Conservation (phyloP, 1,140 invertebrate genomes). For the Papilio polytes region DNA sequence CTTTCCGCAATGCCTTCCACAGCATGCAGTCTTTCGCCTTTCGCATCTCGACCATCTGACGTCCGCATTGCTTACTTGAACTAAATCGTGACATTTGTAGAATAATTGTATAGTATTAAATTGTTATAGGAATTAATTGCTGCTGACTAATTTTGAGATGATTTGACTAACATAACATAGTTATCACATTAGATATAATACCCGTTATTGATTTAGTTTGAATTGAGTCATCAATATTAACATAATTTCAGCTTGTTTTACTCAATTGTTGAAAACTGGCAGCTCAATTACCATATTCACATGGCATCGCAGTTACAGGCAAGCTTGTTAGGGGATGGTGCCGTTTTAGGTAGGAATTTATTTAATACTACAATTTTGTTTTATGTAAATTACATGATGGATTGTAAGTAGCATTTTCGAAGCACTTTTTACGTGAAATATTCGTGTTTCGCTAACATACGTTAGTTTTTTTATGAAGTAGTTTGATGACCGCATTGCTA, state of each 20-base stretch:
- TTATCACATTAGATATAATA: slow-evolving; percentile 7
- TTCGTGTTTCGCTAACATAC: slow-evolving; percentile 4
- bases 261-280: slow-evolving; percentile 5
- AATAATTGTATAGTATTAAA: neutral
- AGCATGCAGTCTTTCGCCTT: too few relatives aligned
- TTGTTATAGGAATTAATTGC: neutral
- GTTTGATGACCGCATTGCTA: neutral
- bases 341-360: neutral
- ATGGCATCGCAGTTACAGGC: neutral
- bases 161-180: neutral
- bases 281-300: slow-evolving; percentile 17
- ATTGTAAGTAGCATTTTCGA: neutral
- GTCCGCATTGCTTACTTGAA: too few relatives aligned
- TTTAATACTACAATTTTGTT: neutral
- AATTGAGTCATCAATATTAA: slow-evolving; percentile 13
- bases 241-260: slow-evolving; percentile 21
- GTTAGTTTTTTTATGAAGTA: slow-evolving; percentile 6
- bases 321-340: slow-evolving; percentile 1
- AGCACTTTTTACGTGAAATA: neutral
- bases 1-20: too few relatives aligned
- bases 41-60: too few relatives aligned
- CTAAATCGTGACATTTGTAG: neutral
- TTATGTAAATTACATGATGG: slow-evolving; percentile 13
- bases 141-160: neutral
- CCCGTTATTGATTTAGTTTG: slow-evolving; percentile 2